Conservation (phyloP, 1,140 invertebrate genomes). For the Bradynema listronoti region DNA sequence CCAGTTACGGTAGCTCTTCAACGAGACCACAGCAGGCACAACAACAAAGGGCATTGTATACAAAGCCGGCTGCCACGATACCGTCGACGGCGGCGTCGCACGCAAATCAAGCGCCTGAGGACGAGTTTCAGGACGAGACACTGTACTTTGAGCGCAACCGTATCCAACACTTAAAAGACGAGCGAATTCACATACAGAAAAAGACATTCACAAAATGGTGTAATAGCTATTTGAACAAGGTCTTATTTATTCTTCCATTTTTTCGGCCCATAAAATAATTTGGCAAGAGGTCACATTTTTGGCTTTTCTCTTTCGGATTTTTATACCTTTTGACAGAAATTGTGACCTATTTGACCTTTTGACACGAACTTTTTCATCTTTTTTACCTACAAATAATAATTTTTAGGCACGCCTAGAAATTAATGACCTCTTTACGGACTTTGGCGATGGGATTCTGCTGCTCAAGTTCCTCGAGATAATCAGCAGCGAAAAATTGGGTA, state of each 20-base stretch:
- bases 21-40: too few species aligned
- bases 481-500: conserved; percentile 89
- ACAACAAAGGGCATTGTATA: too few species aligned
- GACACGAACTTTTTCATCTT: too few species aligned
- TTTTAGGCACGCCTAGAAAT: conserved; percentile 77
- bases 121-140: conserved; percentile 42
- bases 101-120: conserved; percentile 6
- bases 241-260: too few species aligned
- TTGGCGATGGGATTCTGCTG: conserved; percentile 83
- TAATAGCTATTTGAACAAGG: conserved; percentile 94
- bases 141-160: conserved; percentile 46
- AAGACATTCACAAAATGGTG: conserved; percentile 99
- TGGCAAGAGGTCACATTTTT: too few species aligned
- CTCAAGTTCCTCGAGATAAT: conserved; percentile 96
- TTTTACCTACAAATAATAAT: too few species aligned
- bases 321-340: too few species aligned
- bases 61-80: conserved; percentile 4
- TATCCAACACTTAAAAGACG: conserved; percentile 85
- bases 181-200: conserved; percentile 93
- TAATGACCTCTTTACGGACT: conserved; percentile 88
- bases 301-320: too few species aligned
- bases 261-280: too few species aligned
- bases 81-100: neutral
- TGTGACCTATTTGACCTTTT: too few species aligned
- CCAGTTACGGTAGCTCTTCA: too few species aligned